Evolutionary conservation across 2,113 vertebrate species (phyloP).

Genomic region (Boleophthalmus pectinirostris): DNA sequence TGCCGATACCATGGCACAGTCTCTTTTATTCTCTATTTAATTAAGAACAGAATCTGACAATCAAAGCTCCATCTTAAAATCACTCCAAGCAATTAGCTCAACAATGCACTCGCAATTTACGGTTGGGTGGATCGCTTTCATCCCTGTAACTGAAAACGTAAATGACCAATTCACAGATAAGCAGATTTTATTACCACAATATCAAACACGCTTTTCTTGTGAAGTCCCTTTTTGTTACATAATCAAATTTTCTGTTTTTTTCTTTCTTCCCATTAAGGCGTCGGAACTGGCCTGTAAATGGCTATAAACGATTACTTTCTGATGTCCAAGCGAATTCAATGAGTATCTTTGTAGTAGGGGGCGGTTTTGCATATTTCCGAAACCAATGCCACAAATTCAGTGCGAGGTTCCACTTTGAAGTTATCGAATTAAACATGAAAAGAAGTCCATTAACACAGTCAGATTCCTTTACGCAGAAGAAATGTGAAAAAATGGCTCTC

Average conservation of each 20-base stretch:
- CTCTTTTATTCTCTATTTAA: not conserved
- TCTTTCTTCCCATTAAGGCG: conserved; percentile 65
- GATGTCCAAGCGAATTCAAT: conserved; percentile 75
- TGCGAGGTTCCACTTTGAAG: conserved; percentile 70
- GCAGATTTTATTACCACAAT: not conserved
- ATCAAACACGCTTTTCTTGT: not conserved
- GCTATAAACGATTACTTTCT: conserved; percentile 77
- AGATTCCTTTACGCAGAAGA: conserved; percentile 35
- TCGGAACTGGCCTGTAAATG: conserved; percentile 63
- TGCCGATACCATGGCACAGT: not conserved
- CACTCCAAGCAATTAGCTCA: not conserved
- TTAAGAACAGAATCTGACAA: not conserved
- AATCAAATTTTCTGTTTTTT: conserved; percentile 3
- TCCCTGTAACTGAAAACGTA: not conserved
- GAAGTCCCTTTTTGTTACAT: not conserved
- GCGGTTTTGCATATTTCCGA: conserved; percentile 78
- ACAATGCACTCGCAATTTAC: not conserved
- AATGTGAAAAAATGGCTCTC: conserved; percentile 31
- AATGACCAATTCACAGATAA: not conserved
- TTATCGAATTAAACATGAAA: conserved; percentile 51
- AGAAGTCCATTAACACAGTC: conserved; percentile 55
- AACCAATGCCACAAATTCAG: conserved; percentile 80
- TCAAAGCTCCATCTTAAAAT: not conserved
- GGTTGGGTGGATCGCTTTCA: not conserved
- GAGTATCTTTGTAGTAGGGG: conserved; percentile 82